Evolutionary conservation across 2,888 invertebrate genomes (phyloP).

Genomic region (Pammene aurita): DNA sequence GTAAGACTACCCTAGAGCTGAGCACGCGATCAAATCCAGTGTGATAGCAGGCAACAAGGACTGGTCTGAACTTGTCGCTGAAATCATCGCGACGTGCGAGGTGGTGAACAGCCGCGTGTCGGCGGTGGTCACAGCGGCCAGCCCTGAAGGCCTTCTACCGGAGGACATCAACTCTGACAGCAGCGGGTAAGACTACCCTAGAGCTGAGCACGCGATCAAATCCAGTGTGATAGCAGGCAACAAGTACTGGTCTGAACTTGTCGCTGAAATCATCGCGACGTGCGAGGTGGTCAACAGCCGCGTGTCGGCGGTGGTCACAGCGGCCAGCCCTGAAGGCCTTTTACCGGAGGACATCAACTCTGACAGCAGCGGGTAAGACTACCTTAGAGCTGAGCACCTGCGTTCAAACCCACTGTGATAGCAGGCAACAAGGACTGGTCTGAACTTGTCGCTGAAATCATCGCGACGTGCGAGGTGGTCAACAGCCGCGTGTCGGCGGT

Average conservation of each 20-base stretch:
- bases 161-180: not conserved
- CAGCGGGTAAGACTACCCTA: not conserved
- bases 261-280: slow-evolving; percentile 79
- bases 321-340: slow-evolving; percentile 20
- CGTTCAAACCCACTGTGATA: slow-evolving; percentile 51
- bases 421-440: slow-evolving; percentile 79
- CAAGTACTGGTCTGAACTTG: slow-evolving; percentile 80
- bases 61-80: slow-evolving; percentile 83
- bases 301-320: not conserved
- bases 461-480: slow-evolving; percentile 54
- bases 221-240: slow-evolving; percentile 58
- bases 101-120: not conserved
- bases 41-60: slow-evolving; percentile 59
- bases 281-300: not conserved
- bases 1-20: not conserved
- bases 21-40: no score
- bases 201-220: no score
- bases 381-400: no score
- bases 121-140: slow-evolving; percentile 3
- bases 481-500: not conserved
- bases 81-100: slow-evolving; percentile 71
- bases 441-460: slow-evolving; percentile 79
- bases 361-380: not conserved
- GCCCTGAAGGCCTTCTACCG: slow-evolving; percentile 13
- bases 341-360: not conserved